Conservation (phyloP, 2,888 invertebrate genomes). For the Hemithea aestivaria region DNA sequence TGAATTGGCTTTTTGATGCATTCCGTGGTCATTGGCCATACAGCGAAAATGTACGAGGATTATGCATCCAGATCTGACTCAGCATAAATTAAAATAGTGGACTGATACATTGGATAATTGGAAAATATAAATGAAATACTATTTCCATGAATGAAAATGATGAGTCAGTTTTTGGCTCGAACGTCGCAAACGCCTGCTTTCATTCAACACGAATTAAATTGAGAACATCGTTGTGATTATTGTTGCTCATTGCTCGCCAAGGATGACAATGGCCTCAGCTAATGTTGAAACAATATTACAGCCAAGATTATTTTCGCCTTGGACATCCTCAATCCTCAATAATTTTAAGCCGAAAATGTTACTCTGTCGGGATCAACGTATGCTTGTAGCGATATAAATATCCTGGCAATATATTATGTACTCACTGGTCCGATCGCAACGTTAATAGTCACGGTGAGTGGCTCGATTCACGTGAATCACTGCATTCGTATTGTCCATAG, state of each 20-base stretch:
- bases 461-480: constrained; percentile 27
- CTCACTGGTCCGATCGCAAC: constrained; percentile 12
- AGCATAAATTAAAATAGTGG: too few species aligned
- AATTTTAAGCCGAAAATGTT: constrained; percentile 7
- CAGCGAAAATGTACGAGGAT: too few species aligned
- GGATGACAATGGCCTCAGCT: constrained; percentile 33
- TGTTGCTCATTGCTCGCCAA: constrained; percentile 33
- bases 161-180: constrained; percentile 62
- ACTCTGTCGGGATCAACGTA: constrained; percentile 30
- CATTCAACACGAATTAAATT: constrained; percentile 39
- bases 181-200: constrained; percentile 36
- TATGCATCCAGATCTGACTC: too few species aligned
- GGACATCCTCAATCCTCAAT: constrained; percentile 10
- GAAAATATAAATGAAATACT: constrained; percentile 19
- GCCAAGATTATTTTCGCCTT: constrained; percentile 20
- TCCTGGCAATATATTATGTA: constrained; percentile 17
- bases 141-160: constrained; percentile 59
- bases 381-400: constrained; percentile 35
- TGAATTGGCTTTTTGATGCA: too few species aligned
- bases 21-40: too few species aligned
- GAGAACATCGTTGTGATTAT: constrained; percentile 29
- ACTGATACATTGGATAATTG: too few species aligned
- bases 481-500: constrained; percentile 17
- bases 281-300: constrained; percentile 21
- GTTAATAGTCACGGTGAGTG: constrained; percentile 24